Evolutionary conservation across 2,797 vertebrate species (phyloP).

Genomic region (Craterocephalus amniculus): DNA sequence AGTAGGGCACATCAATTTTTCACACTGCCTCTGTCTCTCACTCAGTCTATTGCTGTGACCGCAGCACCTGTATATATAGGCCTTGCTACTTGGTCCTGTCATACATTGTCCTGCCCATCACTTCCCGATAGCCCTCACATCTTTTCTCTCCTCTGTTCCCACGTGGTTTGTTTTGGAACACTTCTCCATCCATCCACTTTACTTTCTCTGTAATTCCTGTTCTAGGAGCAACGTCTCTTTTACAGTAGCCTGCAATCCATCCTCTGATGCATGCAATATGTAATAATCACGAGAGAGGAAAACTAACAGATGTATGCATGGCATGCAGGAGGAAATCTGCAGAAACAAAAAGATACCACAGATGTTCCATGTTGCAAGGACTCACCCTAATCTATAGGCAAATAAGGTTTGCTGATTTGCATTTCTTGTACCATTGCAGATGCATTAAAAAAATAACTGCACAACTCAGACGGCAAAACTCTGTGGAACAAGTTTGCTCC

Average conservation of each 20-base stretch:
- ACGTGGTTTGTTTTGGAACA: slow-evolving; percentile 7
- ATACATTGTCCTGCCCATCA: slow-evolving; percentile 6
- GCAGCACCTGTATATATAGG: slow-evolving; percentile 60
- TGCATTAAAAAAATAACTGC: slow-evolving; percentile 8
- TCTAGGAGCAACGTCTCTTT: slow-evolving; percentile 38
- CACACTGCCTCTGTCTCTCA: slow-evolving; percentile 71
- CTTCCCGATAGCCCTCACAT: slow-evolving; percentile 28
- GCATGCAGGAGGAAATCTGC: slow-evolving; percentile 18
- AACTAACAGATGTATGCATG: slow-evolving; percentile 9
- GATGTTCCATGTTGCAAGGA: slow-evolving; percentile 30
- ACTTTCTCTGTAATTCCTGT: slow-evolving; percentile 13
- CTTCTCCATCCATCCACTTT: slow-evolving; percentile 33
- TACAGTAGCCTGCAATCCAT: slow-evolving; percentile 18
- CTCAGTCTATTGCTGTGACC: slow-evolving; percentile 57
- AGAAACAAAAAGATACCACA: slow-evolving; percentile 56
- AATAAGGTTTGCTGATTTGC: slow-evolving; percentile 12
- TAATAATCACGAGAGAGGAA: slow-evolving; percentile 39
- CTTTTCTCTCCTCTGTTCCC: slow-evolving; percentile 10
- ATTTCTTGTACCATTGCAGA: slow-evolving; percentile 26
- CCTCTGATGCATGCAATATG: slow-evolving; percentile 41
- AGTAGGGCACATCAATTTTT: slow-evolving; percentile 81
- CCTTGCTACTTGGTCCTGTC: slow-evolving; percentile 19
- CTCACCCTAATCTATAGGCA: background rate
- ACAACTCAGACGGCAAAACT: slow-evolving; percentile 21
- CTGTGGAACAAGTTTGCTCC: slow-evolving; percentile 32